Evolutionary conservation across 2,113 vertebrate genomes (phyloP), one percentile per base, ranked within the genome.

Genomic region (Oceanites oceanicus): DNA sequence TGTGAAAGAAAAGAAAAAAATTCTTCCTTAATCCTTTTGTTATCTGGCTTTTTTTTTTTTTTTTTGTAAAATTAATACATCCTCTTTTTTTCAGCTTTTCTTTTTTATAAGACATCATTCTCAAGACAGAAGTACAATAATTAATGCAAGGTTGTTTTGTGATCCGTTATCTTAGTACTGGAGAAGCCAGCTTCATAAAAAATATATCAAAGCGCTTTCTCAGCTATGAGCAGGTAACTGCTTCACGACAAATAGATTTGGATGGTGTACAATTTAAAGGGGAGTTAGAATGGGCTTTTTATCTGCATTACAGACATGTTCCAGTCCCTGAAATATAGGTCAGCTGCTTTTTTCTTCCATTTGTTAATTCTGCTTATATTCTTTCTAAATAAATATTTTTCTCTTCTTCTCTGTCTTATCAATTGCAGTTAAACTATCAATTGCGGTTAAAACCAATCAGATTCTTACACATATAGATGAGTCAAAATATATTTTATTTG

Each of bases 121-220:
- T 70, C 53, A 42, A 93, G 63, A 65, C 14, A 94, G 65, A 79
- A 68, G 14, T 73, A 80, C 15, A 42, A 65, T 92, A 94, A 94
- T 96, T 96, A 97, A 96, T 95, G 36, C 67, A 94, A 70, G 50
- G 9, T 19, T 65, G n/a, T 84, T 74, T 40, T 58, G 59, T 3
- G 2, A 67, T 83, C 34, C 58, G 36, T 95, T 96, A 67, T 77
- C 36, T 65, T 63, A 94, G 47, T 30, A 86, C 42, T 36, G 40
- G 30, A 84, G 74, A 97, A 96, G n/a, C 44, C 55, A 75, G 55
- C 82, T 78, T 94, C 52, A 93, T 96, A 65, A 97, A 96, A 97
- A 56, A 50, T 75, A 55, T 92, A 96, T 95, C 89, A 96, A 94
- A 97, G 45, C 56, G 11, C 10, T 78, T 89, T 82, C 89, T 88